A percentile compares a stretch with the other conserved stretches of the same genome.
phyloP scores from a whole-genome alignment of 1,140 invertebrate genomes.

The Drosophila jambulina region DNA sequence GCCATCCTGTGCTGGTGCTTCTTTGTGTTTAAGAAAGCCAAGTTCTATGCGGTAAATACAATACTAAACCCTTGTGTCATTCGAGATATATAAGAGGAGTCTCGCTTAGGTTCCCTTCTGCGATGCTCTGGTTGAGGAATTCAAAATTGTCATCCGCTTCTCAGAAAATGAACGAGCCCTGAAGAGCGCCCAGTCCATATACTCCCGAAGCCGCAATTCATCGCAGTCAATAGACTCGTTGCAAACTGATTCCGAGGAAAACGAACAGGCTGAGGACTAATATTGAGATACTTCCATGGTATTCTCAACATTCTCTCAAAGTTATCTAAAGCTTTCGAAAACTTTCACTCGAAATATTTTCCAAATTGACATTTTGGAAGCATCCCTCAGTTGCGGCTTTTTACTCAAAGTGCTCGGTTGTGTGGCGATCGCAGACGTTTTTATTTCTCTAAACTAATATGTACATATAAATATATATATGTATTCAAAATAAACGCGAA shows the following conservation, averaged over 20 bases:
- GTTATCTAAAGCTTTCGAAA: slow-evolving; percentile 47
- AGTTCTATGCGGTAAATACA: slow-evolving; percentile 64
- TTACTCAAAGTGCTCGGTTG: slow-evolving; percentile 38
- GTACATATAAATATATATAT: slow-evolving; percentile 34
- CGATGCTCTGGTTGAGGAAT: slow-evolving; percentile 89
- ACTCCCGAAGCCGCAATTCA: slow-evolving; percentile 79
- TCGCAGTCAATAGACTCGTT: slow-evolving; percentile 78
- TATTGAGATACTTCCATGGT: slow-evolving; percentile 10
- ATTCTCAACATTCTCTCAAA: slow-evolving; percentile 18
- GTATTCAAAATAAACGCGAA: slow-evolving; percentile 14
- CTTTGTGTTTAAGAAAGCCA: slow-evolving; percentile 73
- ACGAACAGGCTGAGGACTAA: slow-evolving; percentile 41
- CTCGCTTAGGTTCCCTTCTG: slow-evolving; percentile 88
- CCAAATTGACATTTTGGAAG: slow-evolving; percentile 54
- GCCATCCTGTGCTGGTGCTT: slow-evolving; percentile 82
- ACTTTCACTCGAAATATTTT: slow-evolving; percentile 69
- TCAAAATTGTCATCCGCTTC: slow-evolving; percentile 88
- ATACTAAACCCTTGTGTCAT: too few species aligned
- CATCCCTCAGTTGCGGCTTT: slow-evolving; percentile 52
- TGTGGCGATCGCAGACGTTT: not conserved
- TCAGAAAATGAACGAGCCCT: slow-evolving; percentile 69
- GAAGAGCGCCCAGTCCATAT: slow-evolving; percentile 76
- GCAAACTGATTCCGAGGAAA: slow-evolving; percentile 72
- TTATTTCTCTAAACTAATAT: slow-evolving; percentile 1
- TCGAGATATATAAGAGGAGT: not conserved